These are phyloP conservation scores for Lophura nycthemera DNA, from an alignment of 2,113 vertebrate genomes.

Conservation along the genomic window DNA sequence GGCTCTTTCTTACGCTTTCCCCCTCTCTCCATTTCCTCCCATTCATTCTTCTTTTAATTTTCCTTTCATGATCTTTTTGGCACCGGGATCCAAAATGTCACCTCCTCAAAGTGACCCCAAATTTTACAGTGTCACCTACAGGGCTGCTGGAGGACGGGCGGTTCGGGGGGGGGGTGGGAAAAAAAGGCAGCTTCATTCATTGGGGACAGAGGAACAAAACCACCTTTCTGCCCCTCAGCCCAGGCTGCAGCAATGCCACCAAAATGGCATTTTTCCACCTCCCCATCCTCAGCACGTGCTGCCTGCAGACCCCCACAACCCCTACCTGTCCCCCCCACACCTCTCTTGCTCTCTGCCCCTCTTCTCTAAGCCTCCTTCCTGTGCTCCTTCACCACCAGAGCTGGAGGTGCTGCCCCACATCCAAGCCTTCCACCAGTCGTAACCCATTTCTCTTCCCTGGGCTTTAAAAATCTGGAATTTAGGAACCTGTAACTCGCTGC, in stretches of 20 bases:
- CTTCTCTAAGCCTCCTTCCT: neutral
- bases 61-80: constrained; percentile 61
- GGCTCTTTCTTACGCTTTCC: constrained; percentile 63
- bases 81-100: constrained; percentile 36
- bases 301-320: neutral
- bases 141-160: constrained; percentile 4
- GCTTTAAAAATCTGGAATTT: constrained; percentile 65
- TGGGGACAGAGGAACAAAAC: neutral
- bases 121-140: constrained; percentile 67
- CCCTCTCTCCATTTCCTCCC: constrained; percentile 54
- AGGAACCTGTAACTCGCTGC: constrained; percentile 77
- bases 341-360: neutral
- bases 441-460: neutral
- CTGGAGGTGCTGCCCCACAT: neutral
- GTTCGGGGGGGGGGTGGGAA: neutral
- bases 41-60: constrained; percentile 73
- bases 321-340: neutral
- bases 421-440: neutral
- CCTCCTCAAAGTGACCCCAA: constrained; percentile 57
- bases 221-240: constrained; percentile 30
- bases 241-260: neutral
- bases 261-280: neutral
- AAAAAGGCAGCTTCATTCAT: neutral
- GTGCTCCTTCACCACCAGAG: neutral
- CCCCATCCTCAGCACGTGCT: neutral